These are phyloP conservation scores for Danio tinwini DNA, from an alignment of 2,797 vertebrate genomes.

Conservation along the genomic window DNA sequence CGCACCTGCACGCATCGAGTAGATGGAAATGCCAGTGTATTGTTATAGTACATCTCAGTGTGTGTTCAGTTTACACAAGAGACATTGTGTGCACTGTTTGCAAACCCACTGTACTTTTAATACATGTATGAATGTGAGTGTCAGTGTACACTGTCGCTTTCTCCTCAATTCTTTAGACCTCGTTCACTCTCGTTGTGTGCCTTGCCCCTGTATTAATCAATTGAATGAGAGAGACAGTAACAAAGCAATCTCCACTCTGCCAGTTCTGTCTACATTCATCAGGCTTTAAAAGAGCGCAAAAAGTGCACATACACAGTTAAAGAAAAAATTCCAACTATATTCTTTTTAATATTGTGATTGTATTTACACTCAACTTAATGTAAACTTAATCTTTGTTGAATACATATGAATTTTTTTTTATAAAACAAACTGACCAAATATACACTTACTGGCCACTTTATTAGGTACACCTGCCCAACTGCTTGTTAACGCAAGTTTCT, in stretches of 20 bases:
- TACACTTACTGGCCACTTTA: too few species aligned
- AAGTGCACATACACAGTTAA: background rate
- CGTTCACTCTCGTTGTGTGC: constrained; percentile 2
- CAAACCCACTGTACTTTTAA: background rate
- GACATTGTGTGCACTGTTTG: constrained; percentile 22
- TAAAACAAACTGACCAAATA: too few species aligned
- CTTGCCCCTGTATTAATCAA: constrained; percentile 39
- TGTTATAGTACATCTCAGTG: constrained; percentile 22
- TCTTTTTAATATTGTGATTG: background rate
- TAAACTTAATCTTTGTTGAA: background rate
- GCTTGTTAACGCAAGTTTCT: too few species aligned
- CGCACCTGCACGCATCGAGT: constrained; percentile 6
- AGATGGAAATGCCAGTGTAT: constrained; percentile 44
- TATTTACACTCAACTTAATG: background rate
- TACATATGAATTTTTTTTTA: background rate
- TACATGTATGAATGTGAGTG: constrained; percentile 27
- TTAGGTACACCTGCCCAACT: too few species aligned
- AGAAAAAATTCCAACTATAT: too few species aligned
- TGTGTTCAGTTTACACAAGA: constrained; percentile 44
- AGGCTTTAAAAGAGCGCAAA: background rate
- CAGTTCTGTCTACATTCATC: constrained; percentile 30
- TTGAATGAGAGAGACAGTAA: constrained; percentile 25
- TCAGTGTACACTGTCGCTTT: constrained; percentile 2
- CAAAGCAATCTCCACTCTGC: constrained; percentile 49
- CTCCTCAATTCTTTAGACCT: constrained; percentile 9